A percentile compares a stretch with the other conserved stretches of the same genome.
Evolutionary conservation across 2,797 vertebrate genomes (phyloP).

Genomic region (Allobates femoralis): DNA sequence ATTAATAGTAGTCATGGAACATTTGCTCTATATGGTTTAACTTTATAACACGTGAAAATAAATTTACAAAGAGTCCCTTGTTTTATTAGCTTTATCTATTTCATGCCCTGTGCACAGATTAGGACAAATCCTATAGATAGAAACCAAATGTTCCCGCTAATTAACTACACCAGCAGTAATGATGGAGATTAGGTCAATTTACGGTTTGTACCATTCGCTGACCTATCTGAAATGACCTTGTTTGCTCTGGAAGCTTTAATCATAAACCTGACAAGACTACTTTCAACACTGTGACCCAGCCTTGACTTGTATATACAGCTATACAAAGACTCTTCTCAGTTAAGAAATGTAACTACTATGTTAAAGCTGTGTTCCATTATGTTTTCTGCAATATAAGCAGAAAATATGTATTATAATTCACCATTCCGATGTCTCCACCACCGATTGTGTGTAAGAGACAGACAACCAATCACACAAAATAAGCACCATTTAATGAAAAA

Average conservation of each 20-base stretch:
- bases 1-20: neutral
- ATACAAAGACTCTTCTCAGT: constrained; percentile 29
- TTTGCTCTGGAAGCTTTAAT: constrained; percentile 41
- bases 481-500: too few relatives aligned
- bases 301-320: constrained; percentile 30
- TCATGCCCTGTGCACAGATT: constrained; percentile 20
- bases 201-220: constrained; percentile 39
- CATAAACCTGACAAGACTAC: constrained; percentile 42
- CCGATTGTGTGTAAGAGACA: too few relatives aligned
- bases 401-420: too few relatives aligned
- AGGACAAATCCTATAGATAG: constrained; percentile 28
- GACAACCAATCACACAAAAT: too few relatives aligned
- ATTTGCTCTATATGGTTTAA: constrained; percentile 10
- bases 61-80: constrained; percentile 4
- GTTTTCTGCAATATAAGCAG: neutral
- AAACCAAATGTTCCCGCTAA: constrained; percentile 53
- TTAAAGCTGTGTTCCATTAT: neutral
- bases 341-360: constrained; percentile 7
- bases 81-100: constrained; percentile 31
- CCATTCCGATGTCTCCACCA: too few relatives aligned
- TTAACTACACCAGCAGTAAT: constrained; percentile 48
- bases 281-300: constrained; percentile 36
- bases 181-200: constrained; percentile 47
- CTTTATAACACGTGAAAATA: constrained; percentile 28
- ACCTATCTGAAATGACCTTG: constrained; percentile 35